phyloP scores from a whole-genome alignment of 2,797 vertebrate species.

The Nyctibius grandis region DNA sequence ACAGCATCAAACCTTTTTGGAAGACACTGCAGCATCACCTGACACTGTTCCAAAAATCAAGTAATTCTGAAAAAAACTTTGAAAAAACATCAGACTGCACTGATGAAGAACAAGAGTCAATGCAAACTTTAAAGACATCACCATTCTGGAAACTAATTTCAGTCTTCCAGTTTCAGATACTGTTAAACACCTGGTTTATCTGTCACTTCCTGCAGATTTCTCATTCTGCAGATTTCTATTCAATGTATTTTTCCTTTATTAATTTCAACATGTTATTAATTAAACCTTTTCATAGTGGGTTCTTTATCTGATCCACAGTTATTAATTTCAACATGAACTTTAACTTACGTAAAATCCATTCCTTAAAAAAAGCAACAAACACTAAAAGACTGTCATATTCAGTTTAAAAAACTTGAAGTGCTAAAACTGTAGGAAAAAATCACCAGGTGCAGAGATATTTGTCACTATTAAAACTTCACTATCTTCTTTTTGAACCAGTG shows the following conservation, averaged over 20 bases:
- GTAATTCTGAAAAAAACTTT: background rate
- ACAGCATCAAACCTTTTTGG: background rate
- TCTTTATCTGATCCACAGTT: too few relatives aligned
- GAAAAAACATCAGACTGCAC: background rate
- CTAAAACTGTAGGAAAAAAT: background rate
- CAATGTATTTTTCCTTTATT: background rate
- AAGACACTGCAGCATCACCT: background rate
- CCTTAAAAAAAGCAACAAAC: slow-evolving; percentile 23
- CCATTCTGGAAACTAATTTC: background rate
- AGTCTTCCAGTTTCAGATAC: background rate
- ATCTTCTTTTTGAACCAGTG: background rate
- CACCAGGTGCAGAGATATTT: background rate
- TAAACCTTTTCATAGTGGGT: too few relatives aligned
- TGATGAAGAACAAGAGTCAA: background rate
- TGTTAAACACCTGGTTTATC: background rate
- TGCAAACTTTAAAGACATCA: background rate
- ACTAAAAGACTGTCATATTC: background rate
- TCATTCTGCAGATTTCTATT: background rate
- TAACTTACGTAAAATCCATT: background rate
- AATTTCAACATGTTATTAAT: background rate
- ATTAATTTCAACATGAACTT: slow-evolving; percentile 2
- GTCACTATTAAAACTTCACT: background rate
- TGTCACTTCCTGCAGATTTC: background rate
- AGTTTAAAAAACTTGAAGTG: background rate
- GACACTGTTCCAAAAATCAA: background rate